Base-by-base conservation (phyloP, 2,888 invertebrate genomes). In the Chalcis sispes region DNA sequence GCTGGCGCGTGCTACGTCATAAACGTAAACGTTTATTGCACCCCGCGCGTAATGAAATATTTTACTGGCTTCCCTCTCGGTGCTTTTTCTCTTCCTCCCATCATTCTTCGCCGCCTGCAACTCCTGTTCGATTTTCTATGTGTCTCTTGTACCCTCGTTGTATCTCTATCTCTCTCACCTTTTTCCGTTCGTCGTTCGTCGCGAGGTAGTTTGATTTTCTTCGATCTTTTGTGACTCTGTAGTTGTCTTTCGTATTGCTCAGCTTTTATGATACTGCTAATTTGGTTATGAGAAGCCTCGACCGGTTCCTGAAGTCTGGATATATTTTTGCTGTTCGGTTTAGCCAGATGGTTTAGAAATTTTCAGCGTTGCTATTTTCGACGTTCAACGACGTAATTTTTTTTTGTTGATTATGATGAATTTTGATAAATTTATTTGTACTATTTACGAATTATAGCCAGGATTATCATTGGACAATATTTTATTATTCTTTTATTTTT, bases 1-100 rank as follows among this genome's bases (percentile, higher is more conserved):
- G n/a, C n/a, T n/a, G n/a, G n/a, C n/a, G 56, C 18, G 40, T 46
- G 29, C 59, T 18, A 50, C 46, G 52, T 75, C 77, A 69, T 77
- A 75, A 77, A 77, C 81, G 79, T 83, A 83, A 83, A 82, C 82
- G 81, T 83, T 82, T 81, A 82, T 82, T 83, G 77, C 79, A 72
- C 79, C 74, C 79, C 72, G 70, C 75, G 75, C 65, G 81, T 80
- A 82, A 81, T 83, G 82, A 83, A 83, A 82, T 82, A 82, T 81
- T 82, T 82, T 82, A 82, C 82, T 78, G 79, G 81, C 77, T 50
- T 73, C 25, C 61, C 15, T 71, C 71, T 54, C 69, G 58, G 75
- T 72, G 72, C 75, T 42, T 40, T 72, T 69, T 71, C 77, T 71
- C 59, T 36, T 36, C 36, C 10, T 36, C 10, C 36, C 10, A n/a